These are phyloP conservation scores for Stegastes partitus DNA, from an alignment of 2,113 vertebrate genomes.

Conservation along the genomic window DNA sequence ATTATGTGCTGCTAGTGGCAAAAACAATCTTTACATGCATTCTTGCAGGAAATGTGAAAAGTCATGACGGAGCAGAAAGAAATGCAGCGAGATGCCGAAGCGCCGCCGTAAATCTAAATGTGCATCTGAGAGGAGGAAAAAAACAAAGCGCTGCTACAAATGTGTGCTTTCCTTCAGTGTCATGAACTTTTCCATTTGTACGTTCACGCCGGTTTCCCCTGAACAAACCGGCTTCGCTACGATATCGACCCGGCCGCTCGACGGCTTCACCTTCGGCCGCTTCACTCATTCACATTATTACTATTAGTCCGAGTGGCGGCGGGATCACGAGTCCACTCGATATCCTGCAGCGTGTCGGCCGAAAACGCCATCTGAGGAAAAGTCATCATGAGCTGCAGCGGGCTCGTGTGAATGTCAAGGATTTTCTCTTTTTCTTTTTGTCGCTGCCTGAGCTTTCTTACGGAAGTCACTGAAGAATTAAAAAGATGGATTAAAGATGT, in stretches of 20 bases:
- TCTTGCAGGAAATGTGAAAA: conserved; percentile 51
- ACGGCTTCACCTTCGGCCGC: not conserved
- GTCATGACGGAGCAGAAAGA: conserved; percentile 55
- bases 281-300: conserved; percentile 6
- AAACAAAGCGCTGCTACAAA: too few relatives aligned
- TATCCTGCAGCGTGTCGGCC: not conserved
- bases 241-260: conserved; percentile 1
- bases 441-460: not conserved
- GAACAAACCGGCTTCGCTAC: conserved; percentile 10
- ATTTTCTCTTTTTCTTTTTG: not conserved
- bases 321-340: conserved; percentile 12
- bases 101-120: conserved; percentile 1
- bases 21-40: conserved; percentile 32
- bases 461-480: not conserved
- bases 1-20: conserved; percentile 32
- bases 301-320: conserved; percentile 9
- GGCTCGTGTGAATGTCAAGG: not conserved
- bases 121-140: too few relatives aligned
- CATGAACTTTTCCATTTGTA: conserved; percentile 41
- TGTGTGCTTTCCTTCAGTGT: too few relatives aligned
- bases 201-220: conserved; percentile 31
- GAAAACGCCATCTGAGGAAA: conserved; percentile 5
- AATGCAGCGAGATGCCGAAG: conserved; percentile 22
- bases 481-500: too few relatives aligned
- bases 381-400: not conserved